Percentiles rank a stretch among this genome's conserved stretches.
Conservation (phyloP, 2,113 vertebrate species). For the Dromaius novaehollandiae region DNA sequence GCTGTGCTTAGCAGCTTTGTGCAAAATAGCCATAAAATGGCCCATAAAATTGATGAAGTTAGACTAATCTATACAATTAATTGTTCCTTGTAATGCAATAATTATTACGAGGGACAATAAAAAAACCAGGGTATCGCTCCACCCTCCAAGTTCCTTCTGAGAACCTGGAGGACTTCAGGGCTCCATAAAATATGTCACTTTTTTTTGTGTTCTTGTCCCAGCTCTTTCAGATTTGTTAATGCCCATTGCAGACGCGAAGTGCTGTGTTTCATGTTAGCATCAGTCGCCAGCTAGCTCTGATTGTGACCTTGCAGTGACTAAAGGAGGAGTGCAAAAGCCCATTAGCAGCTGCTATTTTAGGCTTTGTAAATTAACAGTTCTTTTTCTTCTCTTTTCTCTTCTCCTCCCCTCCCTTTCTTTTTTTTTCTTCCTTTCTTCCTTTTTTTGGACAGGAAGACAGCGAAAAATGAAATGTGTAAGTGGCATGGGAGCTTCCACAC, state of each 20-base stretch:
- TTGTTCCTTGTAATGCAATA: slow-evolving; percentile 45
- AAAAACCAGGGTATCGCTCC: background rate
- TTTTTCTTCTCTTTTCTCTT: background rate
- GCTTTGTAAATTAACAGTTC: slow-evolving; percentile 67
- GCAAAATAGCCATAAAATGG: slow-evolving; percentile 15
- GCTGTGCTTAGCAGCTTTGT: background rate
- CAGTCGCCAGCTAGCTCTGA: slow-evolving; percentile 67
- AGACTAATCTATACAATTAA: slow-evolving; percentile 33
- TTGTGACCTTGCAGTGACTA: slow-evolving; percentile 69
- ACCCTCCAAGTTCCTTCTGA: background rate
- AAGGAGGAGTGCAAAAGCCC: slow-evolving; percentile 65
- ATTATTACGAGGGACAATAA: slow-evolving; percentile 35
- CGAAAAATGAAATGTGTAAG: slow-evolving; percentile 20
- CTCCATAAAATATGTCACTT: slow-evolving; percentile 18
- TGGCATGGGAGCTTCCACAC: slow-evolving; percentile 17
- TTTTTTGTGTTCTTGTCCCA: slow-evolving; percentile 53
- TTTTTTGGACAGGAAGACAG: slow-evolving; percentile 68
- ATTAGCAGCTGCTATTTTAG: slow-evolving; percentile 72
- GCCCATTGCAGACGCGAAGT: slow-evolving; percentile 42
- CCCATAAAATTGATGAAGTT: slow-evolving; percentile 22
- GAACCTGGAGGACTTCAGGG: background rate
- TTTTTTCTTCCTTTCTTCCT: background rate
- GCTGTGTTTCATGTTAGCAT: slow-evolving; percentile 65
- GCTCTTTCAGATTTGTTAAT: slow-evolving; percentile 41
- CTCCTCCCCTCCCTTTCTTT: background rate